Percentiles rank a stretch among this genome's conserved stretches.
Conservation (phyloP, 2,797 vertebrate species). For the Pipistrellus nathusii region DNA sequence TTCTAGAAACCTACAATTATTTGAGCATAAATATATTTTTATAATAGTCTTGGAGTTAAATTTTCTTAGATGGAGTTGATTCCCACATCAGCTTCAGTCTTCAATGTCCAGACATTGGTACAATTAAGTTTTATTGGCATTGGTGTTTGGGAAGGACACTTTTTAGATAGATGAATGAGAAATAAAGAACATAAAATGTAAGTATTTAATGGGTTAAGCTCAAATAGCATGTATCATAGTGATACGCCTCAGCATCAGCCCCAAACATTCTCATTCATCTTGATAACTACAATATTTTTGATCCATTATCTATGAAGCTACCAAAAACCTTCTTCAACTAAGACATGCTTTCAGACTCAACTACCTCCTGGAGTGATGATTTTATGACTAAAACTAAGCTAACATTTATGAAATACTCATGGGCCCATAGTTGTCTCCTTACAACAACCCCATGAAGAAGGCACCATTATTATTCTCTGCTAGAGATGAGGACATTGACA, state of each 20-base stretch:
- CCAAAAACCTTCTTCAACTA: neutral
- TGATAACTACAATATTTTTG: neutral
- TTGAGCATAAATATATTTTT: conserved; percentile 1
- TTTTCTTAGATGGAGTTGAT: neutral
- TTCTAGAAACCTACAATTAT: neutral
- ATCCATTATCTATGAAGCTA: neutral
- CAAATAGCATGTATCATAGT: neutral
- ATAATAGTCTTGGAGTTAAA: neutral
- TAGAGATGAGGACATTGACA: neutral
- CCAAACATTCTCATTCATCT: neutral
- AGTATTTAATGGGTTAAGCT: neutral
- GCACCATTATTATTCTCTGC: neutral
- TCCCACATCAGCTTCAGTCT: neutral
- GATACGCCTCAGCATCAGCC: no score
- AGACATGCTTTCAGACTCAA: neutral
- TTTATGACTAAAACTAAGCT: neutral
- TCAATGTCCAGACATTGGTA: neutral
- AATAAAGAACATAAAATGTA: neutral
- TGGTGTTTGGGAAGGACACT: neutral
- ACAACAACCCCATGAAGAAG: neutral
- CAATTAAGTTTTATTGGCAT: neutral
- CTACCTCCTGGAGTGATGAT: neutral
- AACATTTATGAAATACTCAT: neutral
- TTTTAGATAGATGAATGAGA: neutral
- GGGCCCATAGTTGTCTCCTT: neutral